A percentile compares a stretch with the other conserved stretches of the same genome.
Conservation (phyloP, 1,140 invertebrate species). For the Caenorhabditis latens region DNA sequence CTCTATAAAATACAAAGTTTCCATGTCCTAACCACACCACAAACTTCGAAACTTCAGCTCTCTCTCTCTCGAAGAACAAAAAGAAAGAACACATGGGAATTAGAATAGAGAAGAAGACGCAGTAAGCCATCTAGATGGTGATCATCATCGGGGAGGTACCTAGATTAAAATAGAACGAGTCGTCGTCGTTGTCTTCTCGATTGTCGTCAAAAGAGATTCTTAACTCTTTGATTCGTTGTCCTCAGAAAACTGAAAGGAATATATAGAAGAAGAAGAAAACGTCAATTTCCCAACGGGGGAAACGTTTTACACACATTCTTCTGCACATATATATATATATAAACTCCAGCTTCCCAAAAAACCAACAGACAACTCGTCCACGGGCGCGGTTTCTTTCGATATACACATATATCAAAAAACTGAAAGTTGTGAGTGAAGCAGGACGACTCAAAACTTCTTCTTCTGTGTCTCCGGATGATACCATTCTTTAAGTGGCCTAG, state of each 20-base stretch:
- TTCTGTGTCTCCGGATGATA: no score
- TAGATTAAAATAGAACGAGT: slow-evolving; percentile 26
- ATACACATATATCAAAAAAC: no score
- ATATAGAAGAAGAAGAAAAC: not conserved
- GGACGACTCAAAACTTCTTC: no score
- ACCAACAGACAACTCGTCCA: not conserved
- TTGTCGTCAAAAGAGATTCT: not conserved
- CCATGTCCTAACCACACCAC: no score
- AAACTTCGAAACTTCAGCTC: no score
- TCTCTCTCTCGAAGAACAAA: not conserved
- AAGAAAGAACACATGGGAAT: slow-evolving; percentile 14
- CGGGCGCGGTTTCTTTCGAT: no score
- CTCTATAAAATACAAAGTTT: no score
- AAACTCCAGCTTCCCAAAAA: not conserved
- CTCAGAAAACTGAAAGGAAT: not conserved
- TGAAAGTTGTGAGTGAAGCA: no score
- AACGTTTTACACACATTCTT: slow-evolving; percentile 41
- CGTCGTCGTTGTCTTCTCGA: not conserved
- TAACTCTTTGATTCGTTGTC: not conserved
- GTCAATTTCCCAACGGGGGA: slow-evolving; percentile 51
- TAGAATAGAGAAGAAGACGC: not conserved
- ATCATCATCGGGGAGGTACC: not conserved
- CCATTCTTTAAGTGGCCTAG: no score
- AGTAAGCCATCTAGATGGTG: not conserved
- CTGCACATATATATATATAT: not conserved